Evolutionary conservation across 2,113 vertebrate species (phyloP).

Genomic region (Protomyctophum bolini): DNA sequence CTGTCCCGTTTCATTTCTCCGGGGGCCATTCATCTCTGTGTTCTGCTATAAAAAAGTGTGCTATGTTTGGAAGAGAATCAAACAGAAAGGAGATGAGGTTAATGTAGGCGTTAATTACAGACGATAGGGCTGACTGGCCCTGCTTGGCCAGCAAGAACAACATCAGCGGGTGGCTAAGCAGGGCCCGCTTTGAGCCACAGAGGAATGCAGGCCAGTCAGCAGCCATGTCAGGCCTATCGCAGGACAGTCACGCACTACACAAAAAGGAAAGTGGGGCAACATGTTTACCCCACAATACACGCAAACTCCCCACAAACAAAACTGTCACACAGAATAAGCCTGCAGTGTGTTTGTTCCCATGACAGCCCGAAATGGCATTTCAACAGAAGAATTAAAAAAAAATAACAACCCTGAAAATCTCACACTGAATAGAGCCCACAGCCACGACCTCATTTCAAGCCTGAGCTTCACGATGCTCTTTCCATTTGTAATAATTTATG

Average conservation of each 20-base stretch:
- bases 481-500: constrained; percentile 55
- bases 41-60: background rate
- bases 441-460: constrained; percentile 48
- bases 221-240: constrained; percentile 58
- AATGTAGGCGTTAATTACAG: constrained; percentile 41
- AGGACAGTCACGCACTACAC: constrained; percentile 57
- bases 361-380: constrained; percentile 21
- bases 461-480: constrained; percentile 34
- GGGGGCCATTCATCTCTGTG: background rate
- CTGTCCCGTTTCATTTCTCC: background rate
- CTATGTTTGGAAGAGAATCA: background rate
- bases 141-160: constrained; percentile 39
- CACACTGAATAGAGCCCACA: constrained; percentile 25
- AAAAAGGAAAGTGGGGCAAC: constrained; percentile 67
- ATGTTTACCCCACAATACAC: constrained; percentile 54
- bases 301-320: constrained; percentile 44
- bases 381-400: constrained; percentile 20
- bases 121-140: constrained; percentile 40
- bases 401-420: constrained; percentile 38
- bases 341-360: constrained; percentile 44
- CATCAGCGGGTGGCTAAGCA: constrained; percentile 29
- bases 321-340: constrained; percentile 33
- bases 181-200: constrained; percentile 45
- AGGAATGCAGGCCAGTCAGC: constrained; percentile 69
- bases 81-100: constrained; percentile 19